Evolutionary conservation across 2,888 invertebrate species (phyloP).

Genomic region (Plusia festucae): DNA sequence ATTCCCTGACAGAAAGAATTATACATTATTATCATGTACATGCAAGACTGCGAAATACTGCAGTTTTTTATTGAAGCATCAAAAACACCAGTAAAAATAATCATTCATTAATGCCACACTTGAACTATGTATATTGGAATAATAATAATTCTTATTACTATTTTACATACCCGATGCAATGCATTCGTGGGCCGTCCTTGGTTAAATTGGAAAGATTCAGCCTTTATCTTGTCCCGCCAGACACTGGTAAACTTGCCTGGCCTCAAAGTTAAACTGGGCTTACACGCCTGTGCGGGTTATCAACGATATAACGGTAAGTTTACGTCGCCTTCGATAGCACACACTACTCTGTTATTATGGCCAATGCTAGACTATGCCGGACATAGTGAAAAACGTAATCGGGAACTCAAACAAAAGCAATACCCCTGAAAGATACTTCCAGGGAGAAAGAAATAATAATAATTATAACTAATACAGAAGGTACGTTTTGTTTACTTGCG

Average conservation of each 20-base stretch:
- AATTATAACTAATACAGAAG: neutral
- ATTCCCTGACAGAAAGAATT: neutral
- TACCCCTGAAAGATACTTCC: neutral
- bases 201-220: slow-evolving; percentile 41
- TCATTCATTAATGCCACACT: slow-evolving; percentile 12
- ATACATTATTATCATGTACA: neutral
- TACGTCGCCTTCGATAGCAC: slow-evolving; percentile 1
- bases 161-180: slow-evolving; percentile 66
- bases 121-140: slow-evolving; percentile 13
- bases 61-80: slow-evolving; percentile 9
- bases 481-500: neutral
- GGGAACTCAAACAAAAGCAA: neutral
- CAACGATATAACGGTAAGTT: slow-evolving; percentile 33
- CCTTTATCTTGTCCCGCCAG: slow-evolving; percentile 56
- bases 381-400: neutral
- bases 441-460: neutral
- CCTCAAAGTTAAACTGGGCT: slow-evolving; percentile 60
- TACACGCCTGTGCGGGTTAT: slow-evolving; percentile 68
- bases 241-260: slow-evolving; percentile 29
- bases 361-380: slow-evolving; percentile 9
- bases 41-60: neutral
- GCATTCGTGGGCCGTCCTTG: slow-evolving; percentile 56
- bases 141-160: slow-evolving; percentile 26
- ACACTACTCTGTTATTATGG: slow-evolving; percentile 8
- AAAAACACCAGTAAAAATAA: slow-evolving; percentile 18